Base-by-base conservation (phyloP, 2,797 vertebrate species). In the Coracias cyanogaster region DNA sequence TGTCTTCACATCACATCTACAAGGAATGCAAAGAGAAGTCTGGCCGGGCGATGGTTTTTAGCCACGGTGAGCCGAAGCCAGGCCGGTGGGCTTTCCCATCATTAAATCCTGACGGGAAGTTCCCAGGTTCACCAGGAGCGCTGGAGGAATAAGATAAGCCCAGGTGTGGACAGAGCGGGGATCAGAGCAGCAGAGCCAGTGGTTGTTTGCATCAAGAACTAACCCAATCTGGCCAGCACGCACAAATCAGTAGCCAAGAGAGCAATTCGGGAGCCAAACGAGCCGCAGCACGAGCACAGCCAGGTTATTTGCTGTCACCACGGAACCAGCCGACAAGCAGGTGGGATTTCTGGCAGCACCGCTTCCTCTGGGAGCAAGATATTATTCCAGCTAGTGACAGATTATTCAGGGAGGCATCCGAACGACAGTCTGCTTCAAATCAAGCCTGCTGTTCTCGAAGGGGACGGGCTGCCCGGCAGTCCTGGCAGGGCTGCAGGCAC, bases 311-410 rank as follows among this genome's bases (percentile, higher is more conserved):
- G 69, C 37, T 64, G 82, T 11, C 80, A 48, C 39, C n/a, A 13
- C 1, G 6, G 77, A 66, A 33, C 12, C 4, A 51, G 77, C 37
- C 57, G 88, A 22, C 15, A 43, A 60, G 89, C 64, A 13, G 78
- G 61, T 3, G 6, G 73, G 69, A 24, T 67, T 74, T 65, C 72
- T 92, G 92, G 81, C 84, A 85, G 78, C 48, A n/a, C 26, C 52
- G 12, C 55, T 8, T 1, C 7, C 45, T 67, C 74, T 10, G 33
- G 66, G 83, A 82, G 66, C 83, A 89, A 89, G 83, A 86, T 64
- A 49, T 91, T 57, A 82, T 54, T 85, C 31, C 91, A 93, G 49
- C 69, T 74, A 52, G 43, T 31, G 86, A 64, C 78, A 74, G 67
- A 41, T 77, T 24, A 55, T 15, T 55, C 70, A 33, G 48, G 3